These are phyloP conservation scores for Petrocephalus microphthalmus DNA, from an alignment of 2,113 vertebrate genomes.

Conservation along the genomic window DNA sequence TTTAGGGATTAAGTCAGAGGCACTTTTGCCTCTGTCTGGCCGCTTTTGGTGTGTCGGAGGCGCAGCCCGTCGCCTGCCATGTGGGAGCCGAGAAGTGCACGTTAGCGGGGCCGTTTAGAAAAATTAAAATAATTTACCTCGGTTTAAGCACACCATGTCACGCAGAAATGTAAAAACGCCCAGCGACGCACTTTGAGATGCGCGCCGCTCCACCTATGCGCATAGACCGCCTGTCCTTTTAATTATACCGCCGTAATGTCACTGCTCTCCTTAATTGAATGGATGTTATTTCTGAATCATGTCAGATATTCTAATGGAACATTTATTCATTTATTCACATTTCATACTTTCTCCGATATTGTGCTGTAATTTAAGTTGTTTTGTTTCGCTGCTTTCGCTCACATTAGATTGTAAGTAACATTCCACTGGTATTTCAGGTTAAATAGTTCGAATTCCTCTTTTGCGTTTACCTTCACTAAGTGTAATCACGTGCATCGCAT, in stretches of 20 bases:
- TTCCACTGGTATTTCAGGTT: background rate
- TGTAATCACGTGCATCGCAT: background rate
- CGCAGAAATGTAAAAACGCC: background rate
- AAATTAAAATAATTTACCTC: background rate
- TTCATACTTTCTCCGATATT: background rate
- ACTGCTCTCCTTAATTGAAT: conserved; percentile 1
- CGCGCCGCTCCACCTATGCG: background rate
- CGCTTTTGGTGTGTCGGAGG: conserved; percentile 31
- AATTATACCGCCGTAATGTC: background rate
- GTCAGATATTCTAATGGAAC: background rate
- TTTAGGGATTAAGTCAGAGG: conserved; percentile 67
- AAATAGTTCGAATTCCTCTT: background rate
- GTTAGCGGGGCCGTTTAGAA: background rate
- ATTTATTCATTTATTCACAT: conserved; percentile 11
- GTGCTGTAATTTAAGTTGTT: background rate
- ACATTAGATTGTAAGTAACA: conserved; percentile 7
- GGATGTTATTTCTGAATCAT: background rate
- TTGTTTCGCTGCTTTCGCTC: background rate
- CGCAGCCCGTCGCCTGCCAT: conserved; percentile 46
- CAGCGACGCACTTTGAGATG: background rate
- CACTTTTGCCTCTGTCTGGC: conserved; percentile 45
- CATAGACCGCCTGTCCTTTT: background rate
- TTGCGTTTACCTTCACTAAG: background rate
- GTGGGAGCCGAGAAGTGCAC: background rate
- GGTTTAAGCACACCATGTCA: background rate